phyloP scores from a whole-genome alignment of 2,888 invertebrate species.

The Diarsia brunnea region DNA sequence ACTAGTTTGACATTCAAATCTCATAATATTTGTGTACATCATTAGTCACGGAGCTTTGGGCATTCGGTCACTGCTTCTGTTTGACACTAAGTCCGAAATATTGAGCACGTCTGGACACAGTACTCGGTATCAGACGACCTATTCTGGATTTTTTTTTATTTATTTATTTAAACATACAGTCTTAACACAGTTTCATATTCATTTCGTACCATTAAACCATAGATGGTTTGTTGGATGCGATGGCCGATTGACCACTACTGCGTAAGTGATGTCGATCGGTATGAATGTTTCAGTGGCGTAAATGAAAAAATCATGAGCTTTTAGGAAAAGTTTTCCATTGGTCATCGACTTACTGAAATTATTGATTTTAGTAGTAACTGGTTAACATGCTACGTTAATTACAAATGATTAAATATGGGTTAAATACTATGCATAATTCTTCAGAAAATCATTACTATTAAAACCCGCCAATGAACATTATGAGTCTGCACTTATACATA shows the following conservation, averaged over 20 bases:
- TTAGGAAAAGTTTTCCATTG: neutral
- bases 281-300: neutral
- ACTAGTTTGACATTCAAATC: slow-evolving; percentile 43
- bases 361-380: neutral
- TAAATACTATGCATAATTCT: neutral
- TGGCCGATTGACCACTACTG: slow-evolving; percentile 1
- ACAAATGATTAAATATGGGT: neutral
- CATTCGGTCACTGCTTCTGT: slow-evolving; percentile 37
- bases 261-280: neutral
- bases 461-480: neutral
- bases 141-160: too few species aligned
- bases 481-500: neutral
- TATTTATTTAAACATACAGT: too few species aligned
- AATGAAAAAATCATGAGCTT: neutral
- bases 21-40: slow-evolving; percentile 45
- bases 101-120: slow-evolving; percentile 55
- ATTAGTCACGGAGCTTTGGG: slow-evolving; percentile 63
- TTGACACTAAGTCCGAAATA: slow-evolving; percentile 58
- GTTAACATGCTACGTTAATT: neutral
- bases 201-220: too few species aligned
- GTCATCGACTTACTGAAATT: neutral
- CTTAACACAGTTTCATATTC: too few species aligned
- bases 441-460: neutral
- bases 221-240: too few species aligned
- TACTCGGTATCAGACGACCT: slow-evolving; percentile 43